These are phyloP conservation scores for Ancistrus triradiatus DNA, from an alignment of 2,113 vertebrate genomes.

Conservation along the genomic window DNA sequence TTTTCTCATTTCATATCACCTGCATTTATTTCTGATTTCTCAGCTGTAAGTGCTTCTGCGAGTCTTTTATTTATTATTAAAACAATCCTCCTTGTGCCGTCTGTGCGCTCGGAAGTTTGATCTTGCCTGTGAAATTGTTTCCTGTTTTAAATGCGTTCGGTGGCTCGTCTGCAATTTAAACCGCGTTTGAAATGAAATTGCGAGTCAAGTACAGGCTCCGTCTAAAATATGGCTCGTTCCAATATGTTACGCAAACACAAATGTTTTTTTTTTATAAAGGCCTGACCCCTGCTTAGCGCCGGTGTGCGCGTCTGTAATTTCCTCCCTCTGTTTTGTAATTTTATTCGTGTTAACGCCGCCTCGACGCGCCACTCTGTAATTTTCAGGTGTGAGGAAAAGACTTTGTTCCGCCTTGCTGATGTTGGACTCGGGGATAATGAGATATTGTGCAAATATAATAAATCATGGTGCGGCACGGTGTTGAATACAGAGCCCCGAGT, in stretches of 20 bases:
- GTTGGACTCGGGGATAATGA: constrained; percentile 10
- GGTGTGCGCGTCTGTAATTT: background rate
- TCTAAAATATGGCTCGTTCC: background rate
- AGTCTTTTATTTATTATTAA: too few species aligned
- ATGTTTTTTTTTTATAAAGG: too few species aligned
- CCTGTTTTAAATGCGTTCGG: too few species aligned
- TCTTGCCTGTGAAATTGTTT: too few species aligned
- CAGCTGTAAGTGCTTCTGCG: too few species aligned
- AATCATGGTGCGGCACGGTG: background rate
- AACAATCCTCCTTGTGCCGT: too few species aligned
- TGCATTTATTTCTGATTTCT: too few species aligned
- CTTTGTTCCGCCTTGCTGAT: background rate
- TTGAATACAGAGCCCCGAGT: background rate
- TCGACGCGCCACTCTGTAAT: background rate
- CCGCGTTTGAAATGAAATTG: background rate
- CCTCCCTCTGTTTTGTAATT: background rate
- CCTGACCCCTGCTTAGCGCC: background rate
- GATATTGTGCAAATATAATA: constrained; percentile 23
- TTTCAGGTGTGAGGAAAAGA: background rate
- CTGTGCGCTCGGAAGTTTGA: too few species aligned
- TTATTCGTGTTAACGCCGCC: background rate
- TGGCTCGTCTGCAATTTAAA: background rate
- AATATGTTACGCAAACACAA: background rate
- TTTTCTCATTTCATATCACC: too few species aligned
- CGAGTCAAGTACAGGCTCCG: background rate